phyloP scores from a whole-genome alignment of 2,888 invertebrate genomes.

The Cephonodes hylas region DNA sequence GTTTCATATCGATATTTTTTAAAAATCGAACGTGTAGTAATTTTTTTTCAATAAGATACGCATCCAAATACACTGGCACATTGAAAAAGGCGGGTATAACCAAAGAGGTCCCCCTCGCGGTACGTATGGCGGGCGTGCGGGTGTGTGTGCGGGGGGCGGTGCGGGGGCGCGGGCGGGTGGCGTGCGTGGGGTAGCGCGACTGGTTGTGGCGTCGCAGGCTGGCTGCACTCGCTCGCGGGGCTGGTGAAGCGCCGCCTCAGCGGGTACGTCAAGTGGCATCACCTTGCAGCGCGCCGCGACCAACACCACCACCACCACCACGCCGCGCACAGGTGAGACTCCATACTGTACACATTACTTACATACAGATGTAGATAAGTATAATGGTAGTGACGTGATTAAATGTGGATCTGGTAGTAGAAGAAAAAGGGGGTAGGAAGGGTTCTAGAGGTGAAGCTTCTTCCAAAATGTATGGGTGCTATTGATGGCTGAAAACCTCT shows the following conservation, averaged over 20 bases:
- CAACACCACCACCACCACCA: conserved; percentile 40
- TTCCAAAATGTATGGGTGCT: too few species aligned
- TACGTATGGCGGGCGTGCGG: conserved; percentile 2
- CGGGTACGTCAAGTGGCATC: conserved; percentile 91
- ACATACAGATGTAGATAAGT: too few species aligned
- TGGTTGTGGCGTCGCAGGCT: conserved; percentile 68
- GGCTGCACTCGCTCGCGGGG: conserved; percentile 86
- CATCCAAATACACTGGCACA: neutral
- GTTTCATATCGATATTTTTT: neutral
- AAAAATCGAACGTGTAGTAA: neutral
- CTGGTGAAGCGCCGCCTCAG: conserved; percentile 90
- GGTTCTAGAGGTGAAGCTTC: too few species aligned
- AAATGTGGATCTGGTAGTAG: too few species aligned
- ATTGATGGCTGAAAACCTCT: too few species aligned
- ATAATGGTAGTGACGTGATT: too few species aligned
- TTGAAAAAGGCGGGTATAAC: neutral
- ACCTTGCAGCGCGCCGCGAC: conserved; percentile 71
- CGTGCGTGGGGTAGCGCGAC: conserved; percentile 43
- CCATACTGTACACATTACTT: neutral
- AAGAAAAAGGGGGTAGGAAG: too few species aligned
- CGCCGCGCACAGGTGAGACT: conserved; percentile 52
- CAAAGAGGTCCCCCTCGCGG: conserved; percentile 8
- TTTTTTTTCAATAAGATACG: neutral
- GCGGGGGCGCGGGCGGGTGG: conserved; percentile 17
- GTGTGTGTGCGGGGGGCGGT: conserved; percentile 27